A percentile compares a stretch with the other conserved stretches of the same genome.
These are phyloP conservation scores for Acrobasis suavella DNA, from an alignment of 2,888 invertebrate genomes.

Conservation along the genomic window DNA sequence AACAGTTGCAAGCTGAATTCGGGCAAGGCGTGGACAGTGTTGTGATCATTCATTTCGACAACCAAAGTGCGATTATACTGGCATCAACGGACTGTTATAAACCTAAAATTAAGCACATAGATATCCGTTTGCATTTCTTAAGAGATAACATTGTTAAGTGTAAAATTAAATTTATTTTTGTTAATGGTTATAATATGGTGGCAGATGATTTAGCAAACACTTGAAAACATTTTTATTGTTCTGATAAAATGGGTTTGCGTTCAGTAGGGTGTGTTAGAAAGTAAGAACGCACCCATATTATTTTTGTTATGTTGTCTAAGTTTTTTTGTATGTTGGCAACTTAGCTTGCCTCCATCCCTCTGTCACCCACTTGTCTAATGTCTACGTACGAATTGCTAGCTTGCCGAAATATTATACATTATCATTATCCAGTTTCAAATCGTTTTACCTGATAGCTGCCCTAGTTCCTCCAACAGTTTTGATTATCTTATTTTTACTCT, in stretches of 20 bases:
- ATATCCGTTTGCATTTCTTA: constrained; percentile 6
- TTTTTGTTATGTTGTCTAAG: too few relatives aligned
- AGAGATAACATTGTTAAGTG: neutral
- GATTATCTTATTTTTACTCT: too few relatives aligned
- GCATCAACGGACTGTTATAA: neutral
- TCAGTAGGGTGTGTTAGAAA: neutral
- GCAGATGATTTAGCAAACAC: neutral
- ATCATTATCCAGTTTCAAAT: too few relatives aligned
- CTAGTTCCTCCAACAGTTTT: too few relatives aligned
- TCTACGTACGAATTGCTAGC: too few relatives aligned
- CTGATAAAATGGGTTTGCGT: neutral
- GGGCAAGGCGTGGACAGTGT: neutral
- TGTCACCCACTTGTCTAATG: too few relatives aligned
- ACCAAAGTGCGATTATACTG: constrained; percentile 7
- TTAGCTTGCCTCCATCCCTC: too few relatives aligned
- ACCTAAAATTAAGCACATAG: constrained; percentile 7
- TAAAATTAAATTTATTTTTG: neutral
- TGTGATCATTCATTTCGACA: neutral
- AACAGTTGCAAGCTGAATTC: constrained; percentile 1
- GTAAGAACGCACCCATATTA: neutral
- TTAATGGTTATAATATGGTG: neutral
- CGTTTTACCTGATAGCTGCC: too few relatives aligned
- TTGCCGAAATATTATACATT: too few relatives aligned
- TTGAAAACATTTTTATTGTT: neutral
- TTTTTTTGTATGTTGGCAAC: too few relatives aligned